Base-by-base conservation (phyloP, 2,113 vertebrate genomes). In the Apeltes quadracus region DNA sequence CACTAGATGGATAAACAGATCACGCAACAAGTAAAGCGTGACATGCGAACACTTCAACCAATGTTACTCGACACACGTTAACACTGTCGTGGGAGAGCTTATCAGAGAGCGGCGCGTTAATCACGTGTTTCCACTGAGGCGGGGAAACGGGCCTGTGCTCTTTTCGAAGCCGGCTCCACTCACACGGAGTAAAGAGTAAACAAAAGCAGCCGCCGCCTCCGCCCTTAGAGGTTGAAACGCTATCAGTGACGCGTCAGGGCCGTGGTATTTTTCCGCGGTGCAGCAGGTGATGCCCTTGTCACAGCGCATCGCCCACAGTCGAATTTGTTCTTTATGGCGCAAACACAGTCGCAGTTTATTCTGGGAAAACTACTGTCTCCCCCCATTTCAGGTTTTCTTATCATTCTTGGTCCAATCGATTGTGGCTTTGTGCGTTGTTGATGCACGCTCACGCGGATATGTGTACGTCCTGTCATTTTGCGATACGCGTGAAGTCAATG, bases 201-300 rank as follows among this genome's bases (percentile, higher is more conserved):
- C 65, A 76, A 62, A 48, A 69, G 12, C 32, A 11, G 34, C 25
- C 41, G 23, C n/a, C n/a, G 27, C 36, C 41, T 13, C 36, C 56
- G 58, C 51, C 36, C 18, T 36, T 39, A 48, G 3, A 43, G 46
- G 55, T 72, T 43, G 39, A 25, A 53, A 1, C 44, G 41, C 59
- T 76, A 63, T 74, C 22, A 44, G 27, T 32, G 53, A 46, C 66
- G 56, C 32, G 65, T 79, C 67, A 62, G 64, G 66, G 64, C 66
- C 77, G 72, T 72, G 55, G 78, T 65, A 66, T 64, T 34, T 66
- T 67, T 69, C 82, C 62, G 57, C 0, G 22, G 76, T 78, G 81
- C 77, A 71, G 75, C 85, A 89, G 87, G 89, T 87, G 82, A 82
- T 85, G 81, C 82, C 82, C 85, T 83, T 89, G 84, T 89, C 85